A percentile compares a stretch with the other conserved stretches of the same genome.
Conservation (phyloP, 2,797 vertebrate genomes). For the Pangasius krempfi region DNA sequence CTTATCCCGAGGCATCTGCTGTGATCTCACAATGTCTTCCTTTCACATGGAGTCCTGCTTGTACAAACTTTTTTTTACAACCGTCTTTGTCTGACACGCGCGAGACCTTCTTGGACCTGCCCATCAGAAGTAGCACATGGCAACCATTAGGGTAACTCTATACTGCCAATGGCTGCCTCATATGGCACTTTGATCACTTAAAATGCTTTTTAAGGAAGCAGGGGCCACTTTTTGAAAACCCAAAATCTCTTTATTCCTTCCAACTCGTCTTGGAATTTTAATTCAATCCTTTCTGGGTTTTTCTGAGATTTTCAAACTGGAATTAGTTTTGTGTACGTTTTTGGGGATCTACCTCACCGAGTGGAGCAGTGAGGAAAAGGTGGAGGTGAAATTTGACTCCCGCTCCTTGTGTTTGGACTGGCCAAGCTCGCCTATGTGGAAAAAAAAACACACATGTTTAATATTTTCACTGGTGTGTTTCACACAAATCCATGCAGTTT, state of each 20-base stretch:
- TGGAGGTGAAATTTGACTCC: conserved; percentile 52
- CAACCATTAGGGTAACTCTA: conserved; percentile 61
- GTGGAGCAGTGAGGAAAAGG: conserved; percentile 27
- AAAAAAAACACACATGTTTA: conserved; percentile 38
- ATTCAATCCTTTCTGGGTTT: conserved; percentile 57
- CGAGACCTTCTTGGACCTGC: conserved; percentile 46
- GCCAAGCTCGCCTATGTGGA: conserved; percentile 30
- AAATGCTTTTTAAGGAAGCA: conserved; percentile 59
- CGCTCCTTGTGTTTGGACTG: conserved; percentile 54
- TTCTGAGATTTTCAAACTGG: conserved; percentile 46
- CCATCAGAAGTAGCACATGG: conserved; percentile 55
- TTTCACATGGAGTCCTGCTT: conserved; percentile 4
- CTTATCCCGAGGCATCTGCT: conserved; percentile 38
- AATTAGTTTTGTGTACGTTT: conserved; percentile 56
- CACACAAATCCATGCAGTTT: conserved; percentile 44
- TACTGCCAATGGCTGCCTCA: conserved; percentile 55
- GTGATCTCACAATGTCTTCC: conserved; percentile 43
- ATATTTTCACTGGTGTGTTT: conserved; percentile 54
- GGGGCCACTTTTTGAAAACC: conserved; percentile 56
- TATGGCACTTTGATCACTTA: conserved; percentile 60
- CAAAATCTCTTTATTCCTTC: conserved; percentile 46
- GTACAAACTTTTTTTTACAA: conserved; percentile 35
- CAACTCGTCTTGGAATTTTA: conserved; percentile 58
- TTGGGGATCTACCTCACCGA: conserved; percentile 38
- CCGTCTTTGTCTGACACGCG: conserved; percentile 55